These are phyloP conservation scores for Tamandua tetradactyla DNA, from an alignment of 2,797 vertebrate genomes.

Conservation along the genomic window DNA sequence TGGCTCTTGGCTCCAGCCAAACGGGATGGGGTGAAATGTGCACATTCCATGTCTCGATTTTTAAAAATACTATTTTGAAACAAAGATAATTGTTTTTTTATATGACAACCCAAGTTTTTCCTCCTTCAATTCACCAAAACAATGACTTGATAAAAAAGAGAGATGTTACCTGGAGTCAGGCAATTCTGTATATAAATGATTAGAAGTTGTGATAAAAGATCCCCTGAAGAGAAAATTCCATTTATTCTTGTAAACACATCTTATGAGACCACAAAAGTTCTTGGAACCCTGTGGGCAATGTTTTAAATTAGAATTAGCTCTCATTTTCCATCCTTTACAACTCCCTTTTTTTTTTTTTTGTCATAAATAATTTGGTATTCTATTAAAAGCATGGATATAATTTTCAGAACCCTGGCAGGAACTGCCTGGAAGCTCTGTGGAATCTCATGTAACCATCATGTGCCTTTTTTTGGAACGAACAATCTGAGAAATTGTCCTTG, in stretches of 20 bases:
- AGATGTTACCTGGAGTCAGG: background rate
- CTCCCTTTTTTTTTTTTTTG: background rate
- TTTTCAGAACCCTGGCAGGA: slow-evolving; percentile 52
- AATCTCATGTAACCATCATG: slow-evolving; percentile 59
- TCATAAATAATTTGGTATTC: slow-evolving; percentile 46
- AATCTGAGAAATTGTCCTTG: slow-evolving; percentile 57
- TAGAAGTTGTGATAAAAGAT: background rate
- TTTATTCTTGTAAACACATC: slow-evolving; percentile 24
- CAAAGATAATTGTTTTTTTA: background rate
- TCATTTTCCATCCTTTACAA: background rate
- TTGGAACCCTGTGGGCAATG: background rate
- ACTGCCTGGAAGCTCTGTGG: slow-evolving; percentile 56
- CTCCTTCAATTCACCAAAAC: background rate
- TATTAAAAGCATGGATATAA: slow-evolving; percentile 44
- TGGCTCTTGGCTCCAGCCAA: background rate
- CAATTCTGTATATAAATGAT: slow-evolving; percentile 12
- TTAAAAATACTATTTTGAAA: background rate
- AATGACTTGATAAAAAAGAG: background rate
- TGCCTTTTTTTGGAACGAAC: slow-evolving; percentile 60
- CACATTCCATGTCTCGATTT: background rate
- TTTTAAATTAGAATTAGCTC: slow-evolving; percentile 44
- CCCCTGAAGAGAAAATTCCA: background rate
- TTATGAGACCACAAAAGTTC: background rate
- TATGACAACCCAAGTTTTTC: background rate
- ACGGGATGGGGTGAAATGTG: background rate